Evolutionary conservation across 2,888 invertebrate genomes (phyloP), one percentile per base, ranked within the genome.

Genomic region (Elgonia sp.): DNA sequence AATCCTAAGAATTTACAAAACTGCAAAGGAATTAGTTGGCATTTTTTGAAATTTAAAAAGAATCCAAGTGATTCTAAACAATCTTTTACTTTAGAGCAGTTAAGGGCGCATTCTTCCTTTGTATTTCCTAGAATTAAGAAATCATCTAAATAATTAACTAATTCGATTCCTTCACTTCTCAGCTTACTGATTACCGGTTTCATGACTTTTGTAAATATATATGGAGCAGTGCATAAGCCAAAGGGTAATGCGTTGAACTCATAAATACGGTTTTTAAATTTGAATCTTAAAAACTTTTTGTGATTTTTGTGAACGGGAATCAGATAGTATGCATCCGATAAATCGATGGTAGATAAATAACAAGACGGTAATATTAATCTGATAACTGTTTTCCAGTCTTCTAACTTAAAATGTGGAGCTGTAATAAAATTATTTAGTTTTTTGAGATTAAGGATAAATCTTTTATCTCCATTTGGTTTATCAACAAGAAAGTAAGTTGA

Each of bases 221-320:
- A 87, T 0, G 88, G 85, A 3, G 88, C 85, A 65, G 76, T 72
- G 55, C 62, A 85, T 0, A 90, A 53, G 0, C 88, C 90, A 53
- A 90, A 89, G 2, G 89, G 90, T 6, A 90, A 18, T 40, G 80
- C 83, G 5, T 72, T 87, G 53, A 90, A 90, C 82, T 88, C 89
- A 14, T 76, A 87, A 5, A 86, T 18, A 0, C n/a, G 1, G 8
- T 16, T 55, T 20, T 76, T 0, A 46, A 88, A 90, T 21, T 18
- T 20, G 55, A 88, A 90, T 72, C 89, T 75, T 14, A 90, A 62
- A 60, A 37, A 88, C 85, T 88, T 86, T 60, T 80, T 70, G 50
- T 20, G 37, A 1, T 57, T 37, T 18, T 70, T 18, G 9, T 73
- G 62, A 12, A 90, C 76, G 1, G 79, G 72, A 3, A 90, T 29